Conservation (phyloP, 2,888 invertebrate genomes). For the Pasiphila rectangulata region DNA sequence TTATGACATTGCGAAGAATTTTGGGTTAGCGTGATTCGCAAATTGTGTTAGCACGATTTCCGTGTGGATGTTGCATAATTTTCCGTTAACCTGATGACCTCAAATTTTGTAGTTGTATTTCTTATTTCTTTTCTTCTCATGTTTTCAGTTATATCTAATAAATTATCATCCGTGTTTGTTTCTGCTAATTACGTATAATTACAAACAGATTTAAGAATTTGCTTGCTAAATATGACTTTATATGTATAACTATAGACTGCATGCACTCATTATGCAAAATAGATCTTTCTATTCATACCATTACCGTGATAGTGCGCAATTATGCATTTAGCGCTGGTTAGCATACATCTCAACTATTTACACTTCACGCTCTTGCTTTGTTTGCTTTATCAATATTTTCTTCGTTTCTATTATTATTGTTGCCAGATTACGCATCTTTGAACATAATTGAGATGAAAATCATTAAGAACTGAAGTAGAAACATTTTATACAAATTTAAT, state of each 20-base stretch:
- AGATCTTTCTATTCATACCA: constrained; percentile 15
- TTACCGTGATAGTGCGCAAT: constrained; percentile 11
- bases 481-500: too few species aligned
- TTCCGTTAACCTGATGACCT: too few species aligned
- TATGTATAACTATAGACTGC: too few species aligned
- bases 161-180: too few species aligned
- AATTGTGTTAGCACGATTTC: constrained; percentile 10
- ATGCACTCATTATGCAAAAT: constrained; percentile 15
- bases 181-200: too few species aligned
- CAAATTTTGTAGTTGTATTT: too few species aligned
- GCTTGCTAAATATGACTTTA: too few species aligned
- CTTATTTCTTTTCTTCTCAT: not conserved
- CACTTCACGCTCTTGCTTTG: constrained; percentile 4
- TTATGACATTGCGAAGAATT: constrained; percentile 10
- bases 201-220: too few species aligned
- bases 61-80: constrained; percentile 1
- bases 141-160: not conserved
- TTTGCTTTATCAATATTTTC: not conserved
- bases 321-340: constrained; percentile 29
- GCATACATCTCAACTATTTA: constrained; percentile 19
- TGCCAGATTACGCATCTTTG: too few species aligned
- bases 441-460: too few species aligned
- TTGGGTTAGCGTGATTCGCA: constrained; percentile 10
- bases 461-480: too few species aligned
- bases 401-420: not conserved